Conservation (phyloP, 2,888 invertebrate genomes). For the Cerceris ruficornis region DNA sequence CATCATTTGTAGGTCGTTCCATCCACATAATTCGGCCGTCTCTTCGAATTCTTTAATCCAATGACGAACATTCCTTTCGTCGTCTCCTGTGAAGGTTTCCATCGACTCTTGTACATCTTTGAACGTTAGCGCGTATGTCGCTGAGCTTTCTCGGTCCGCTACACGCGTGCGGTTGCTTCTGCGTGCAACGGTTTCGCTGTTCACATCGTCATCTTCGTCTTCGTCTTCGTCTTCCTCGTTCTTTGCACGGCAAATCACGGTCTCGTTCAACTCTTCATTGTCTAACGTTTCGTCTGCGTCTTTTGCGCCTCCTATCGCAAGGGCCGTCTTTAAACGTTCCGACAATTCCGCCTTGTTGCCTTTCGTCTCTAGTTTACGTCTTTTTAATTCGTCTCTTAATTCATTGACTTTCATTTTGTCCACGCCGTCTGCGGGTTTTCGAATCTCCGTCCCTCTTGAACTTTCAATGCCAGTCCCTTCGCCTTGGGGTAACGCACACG, state of each 20-base stretch:
- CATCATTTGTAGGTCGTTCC: too few relatives aligned
- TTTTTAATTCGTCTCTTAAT: slow-evolving; percentile 7
- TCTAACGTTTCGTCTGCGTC: not conserved
- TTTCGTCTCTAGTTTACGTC: not conserved
- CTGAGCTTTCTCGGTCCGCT: too few relatives aligned
- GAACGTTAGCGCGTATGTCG: not conserved
- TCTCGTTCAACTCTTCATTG: not conserved
- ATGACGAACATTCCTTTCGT: too few relatives aligned
- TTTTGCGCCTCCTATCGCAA: not conserved
- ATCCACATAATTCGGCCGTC: too few relatives aligned
- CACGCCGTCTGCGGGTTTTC: too few relatives aligned
- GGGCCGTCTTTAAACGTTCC: not conserved
- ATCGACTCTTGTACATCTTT: not conserved
- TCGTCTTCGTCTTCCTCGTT: too few relatives aligned
- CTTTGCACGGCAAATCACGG: too few relatives aligned
- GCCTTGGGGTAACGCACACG: too few relatives aligned
- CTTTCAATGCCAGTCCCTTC: not conserved
- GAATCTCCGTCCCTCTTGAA: not conserved
- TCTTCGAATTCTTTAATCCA: too few relatives aligned
- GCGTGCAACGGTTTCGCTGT: too few relatives aligned
- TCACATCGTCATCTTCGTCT: too few relatives aligned
- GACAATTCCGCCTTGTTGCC: slow-evolving; percentile 6
- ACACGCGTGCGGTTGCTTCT: too few relatives aligned
- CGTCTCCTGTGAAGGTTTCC: not conserved
- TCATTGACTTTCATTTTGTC: not conserved